Conservation (phyloP, 2,797 vertebrate genomes). For the Linurgus olivaceus region DNA sequence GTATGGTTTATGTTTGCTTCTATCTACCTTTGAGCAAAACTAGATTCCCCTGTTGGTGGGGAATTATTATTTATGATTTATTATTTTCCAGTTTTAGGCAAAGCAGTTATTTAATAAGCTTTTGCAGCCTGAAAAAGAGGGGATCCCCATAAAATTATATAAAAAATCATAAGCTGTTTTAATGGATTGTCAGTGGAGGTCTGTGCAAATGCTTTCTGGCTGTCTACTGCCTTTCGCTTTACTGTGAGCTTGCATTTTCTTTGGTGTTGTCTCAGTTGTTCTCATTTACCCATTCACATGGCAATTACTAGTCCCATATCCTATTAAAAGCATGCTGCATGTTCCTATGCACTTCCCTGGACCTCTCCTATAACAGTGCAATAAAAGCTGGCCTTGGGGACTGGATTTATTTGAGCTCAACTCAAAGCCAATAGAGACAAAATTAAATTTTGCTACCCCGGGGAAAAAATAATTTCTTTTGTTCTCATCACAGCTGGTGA, state of each 20-base stretch:
- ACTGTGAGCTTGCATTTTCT: not conserved
- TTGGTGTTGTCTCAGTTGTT: not conserved
- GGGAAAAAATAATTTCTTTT: slow-evolving; percentile 33
- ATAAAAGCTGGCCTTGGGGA: slow-evolving; percentile 31
- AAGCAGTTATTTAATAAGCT: not conserved
- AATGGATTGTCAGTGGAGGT: not conserved
- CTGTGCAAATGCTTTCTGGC: not conserved
- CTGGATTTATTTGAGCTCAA: slow-evolving; percentile 34
- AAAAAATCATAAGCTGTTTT: not conserved
- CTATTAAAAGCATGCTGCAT: not conserved
- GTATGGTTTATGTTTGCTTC: not conserved
- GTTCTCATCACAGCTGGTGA: not conserved
- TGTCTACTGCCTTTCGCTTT: not conserved
- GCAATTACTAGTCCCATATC: not conserved
- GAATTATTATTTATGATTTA: not conserved
- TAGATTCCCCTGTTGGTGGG: not conserved
- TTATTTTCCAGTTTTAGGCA: not conserved
- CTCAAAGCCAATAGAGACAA: slow-evolving; percentile 38
- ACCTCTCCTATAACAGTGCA: not conserved
- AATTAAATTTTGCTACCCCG: slow-evolving; percentile 53
- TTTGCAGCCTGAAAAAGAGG: not conserved
- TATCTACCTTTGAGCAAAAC: not conserved
- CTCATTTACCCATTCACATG: slow-evolving; percentile 12
- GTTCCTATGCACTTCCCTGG: not conserved
- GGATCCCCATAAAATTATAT: not conserved